These are phyloP conservation scores for Saccostrea echinata DNA, from an alignment of 1,140 invertebrate species.

Conservation along the genomic window DNA sequence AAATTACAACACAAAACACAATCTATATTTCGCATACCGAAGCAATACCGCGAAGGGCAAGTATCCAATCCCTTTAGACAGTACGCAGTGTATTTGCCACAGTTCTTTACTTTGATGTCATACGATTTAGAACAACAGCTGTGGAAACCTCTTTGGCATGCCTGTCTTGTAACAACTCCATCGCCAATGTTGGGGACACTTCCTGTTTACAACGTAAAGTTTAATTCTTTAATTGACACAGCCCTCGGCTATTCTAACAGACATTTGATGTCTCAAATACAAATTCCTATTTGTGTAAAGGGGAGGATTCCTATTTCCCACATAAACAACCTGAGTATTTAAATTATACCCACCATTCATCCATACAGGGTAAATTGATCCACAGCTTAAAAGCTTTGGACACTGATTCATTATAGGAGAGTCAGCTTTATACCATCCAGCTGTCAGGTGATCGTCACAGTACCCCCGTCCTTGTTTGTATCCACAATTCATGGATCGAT, in stretches of 20 bases:
- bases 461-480: neutral
- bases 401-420: neutral
- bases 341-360: neutral
- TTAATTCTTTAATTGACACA: neutral
- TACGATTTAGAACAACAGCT: neutral
- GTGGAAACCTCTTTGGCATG: neutral
- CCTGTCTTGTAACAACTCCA: slow-evolving; percentile 1
- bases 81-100: slow-evolving; percentile 3
- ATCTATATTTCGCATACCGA: neutral
- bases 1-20: too few relatives aligned
- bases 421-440: neutral
- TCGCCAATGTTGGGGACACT: neutral
- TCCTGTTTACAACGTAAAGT: neutral
- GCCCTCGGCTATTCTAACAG: too few relatives aligned
- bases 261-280: too few relatives aligned
- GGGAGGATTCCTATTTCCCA: neutral
- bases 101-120: slow-evolving; percentile 22
- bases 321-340: neutral
- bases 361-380: neutral
- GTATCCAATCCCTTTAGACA: neutral
- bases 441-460: neutral
- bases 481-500: neutral
- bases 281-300: neutral
- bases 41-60: neutral
- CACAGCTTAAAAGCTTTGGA: neutral